Evolutionary conservation across 1,140 invertebrate genomes (phyloP).

Genomic region (Pogonognathellus flavescens): DNA sequence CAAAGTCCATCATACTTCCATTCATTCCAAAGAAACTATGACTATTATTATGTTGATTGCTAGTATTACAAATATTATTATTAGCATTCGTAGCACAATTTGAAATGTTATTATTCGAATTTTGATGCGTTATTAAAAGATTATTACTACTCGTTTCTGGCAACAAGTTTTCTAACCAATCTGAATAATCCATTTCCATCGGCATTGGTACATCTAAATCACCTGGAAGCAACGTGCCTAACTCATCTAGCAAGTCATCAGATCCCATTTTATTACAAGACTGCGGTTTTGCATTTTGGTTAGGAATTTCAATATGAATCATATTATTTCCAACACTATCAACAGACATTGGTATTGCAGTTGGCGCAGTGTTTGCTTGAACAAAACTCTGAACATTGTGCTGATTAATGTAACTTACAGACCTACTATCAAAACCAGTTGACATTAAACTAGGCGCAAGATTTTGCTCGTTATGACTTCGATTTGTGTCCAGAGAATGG

Average conservation of each 20-base stretch:
- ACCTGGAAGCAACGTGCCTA: conserved; percentile 59
- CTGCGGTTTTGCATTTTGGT: not conserved
- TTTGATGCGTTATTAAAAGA: conserved; percentile 30
- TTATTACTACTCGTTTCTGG: conserved; percentile 43
- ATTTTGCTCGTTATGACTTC: not conserved
- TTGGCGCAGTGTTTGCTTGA: not conserved
- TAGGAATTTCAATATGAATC: conserved; percentile 37
- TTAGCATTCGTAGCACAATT: conserved; percentile 29
- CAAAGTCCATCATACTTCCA: conserved; percentile 51
- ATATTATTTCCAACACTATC: conserved; percentile 33
- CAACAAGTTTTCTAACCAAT: conserved; percentile 79
- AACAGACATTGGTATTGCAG: conserved; percentile 48
- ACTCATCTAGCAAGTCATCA: conserved; percentile 67
- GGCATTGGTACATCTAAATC: conserved; percentile 71
- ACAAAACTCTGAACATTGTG: conserved; percentile 37
- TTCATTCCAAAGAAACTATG: conserved; percentile 31
- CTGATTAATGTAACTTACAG: not conserved
- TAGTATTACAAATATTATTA: conserved; percentile 52
- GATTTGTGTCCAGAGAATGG: not conserved
- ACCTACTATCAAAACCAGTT: conserved; percentile 12
- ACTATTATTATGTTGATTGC: conserved; percentile 36
- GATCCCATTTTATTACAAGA: not conserved
- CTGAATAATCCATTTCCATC: conserved; percentile 80
- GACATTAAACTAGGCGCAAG: not conserved
- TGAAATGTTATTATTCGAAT: conserved; percentile 47